Conservation (phyloP, 2,797 vertebrate genomes). For the Rhincodon typus region DNA sequence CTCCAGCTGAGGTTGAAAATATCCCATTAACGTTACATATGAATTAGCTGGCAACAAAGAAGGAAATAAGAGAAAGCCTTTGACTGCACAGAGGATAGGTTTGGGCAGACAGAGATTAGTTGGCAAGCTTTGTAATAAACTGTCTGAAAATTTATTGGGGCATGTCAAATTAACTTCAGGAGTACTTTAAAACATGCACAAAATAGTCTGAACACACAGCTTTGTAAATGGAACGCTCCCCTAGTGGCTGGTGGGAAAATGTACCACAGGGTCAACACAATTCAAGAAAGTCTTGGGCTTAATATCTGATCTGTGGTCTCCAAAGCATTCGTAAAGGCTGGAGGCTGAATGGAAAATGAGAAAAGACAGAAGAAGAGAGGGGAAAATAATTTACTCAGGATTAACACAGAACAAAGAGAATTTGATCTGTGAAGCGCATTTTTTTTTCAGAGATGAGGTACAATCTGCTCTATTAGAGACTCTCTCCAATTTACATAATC, state of each 20-base stretch:
- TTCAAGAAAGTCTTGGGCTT: neutral
- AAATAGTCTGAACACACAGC: neutral
- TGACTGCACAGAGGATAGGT: conserved; percentile 6
- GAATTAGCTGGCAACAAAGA: conserved; percentile 28
- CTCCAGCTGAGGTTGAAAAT: conserved; percentile 16
- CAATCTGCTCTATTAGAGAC: neutral
- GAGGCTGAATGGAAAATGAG: neutral
- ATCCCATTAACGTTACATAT: conserved; percentile 29
- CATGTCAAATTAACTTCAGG: conserved; percentile 1
- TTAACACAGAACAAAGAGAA: neutral
- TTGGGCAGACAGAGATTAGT: conserved; percentile 33
- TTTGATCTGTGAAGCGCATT: neutral
- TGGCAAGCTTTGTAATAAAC: conserved; percentile 27
- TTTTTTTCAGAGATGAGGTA: neutral
- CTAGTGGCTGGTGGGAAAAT: neutral
- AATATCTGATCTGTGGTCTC: neutral
- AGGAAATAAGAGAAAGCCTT: conserved; percentile 27
- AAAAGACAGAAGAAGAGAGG: neutral
- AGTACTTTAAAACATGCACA: neutral
- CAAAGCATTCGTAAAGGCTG: neutral
- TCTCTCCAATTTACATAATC: neutral
- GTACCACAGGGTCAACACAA: neutral
- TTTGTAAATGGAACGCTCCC: neutral
- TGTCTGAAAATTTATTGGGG: conserved; percentile 31
- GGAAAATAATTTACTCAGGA: neutral